Percentiles rank a stretch among this genome's conserved stretches.
phyloP scores from a whole-genome alignment of 2,888 invertebrate genomes.

The Lumbricus terrestris region DNA sequence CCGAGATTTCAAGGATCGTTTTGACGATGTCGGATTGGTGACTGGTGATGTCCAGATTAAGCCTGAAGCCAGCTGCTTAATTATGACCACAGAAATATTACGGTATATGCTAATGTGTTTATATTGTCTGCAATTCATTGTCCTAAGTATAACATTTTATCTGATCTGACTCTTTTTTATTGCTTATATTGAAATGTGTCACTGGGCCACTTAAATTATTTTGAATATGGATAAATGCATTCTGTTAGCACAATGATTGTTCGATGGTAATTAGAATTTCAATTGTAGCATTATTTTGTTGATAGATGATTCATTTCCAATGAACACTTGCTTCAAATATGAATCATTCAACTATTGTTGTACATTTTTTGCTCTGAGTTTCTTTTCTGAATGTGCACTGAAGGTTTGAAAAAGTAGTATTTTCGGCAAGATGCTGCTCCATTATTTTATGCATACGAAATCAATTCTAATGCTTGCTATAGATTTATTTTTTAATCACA shows the following conservation, averaged over 20 bases:
- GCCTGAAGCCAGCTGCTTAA: constrained; percentile 86
- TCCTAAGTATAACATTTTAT: neutral
- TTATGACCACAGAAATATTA: constrained; percentile 99
- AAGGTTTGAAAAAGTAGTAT: neutral
- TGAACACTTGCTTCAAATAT: no score
- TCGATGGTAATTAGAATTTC: neutral
- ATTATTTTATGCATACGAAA: neutral
- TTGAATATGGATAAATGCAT: neutral
- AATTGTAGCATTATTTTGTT: no score
- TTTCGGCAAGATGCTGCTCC: neutral
- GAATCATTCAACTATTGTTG: no score
- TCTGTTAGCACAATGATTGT: neutral
- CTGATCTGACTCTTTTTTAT: neutral
- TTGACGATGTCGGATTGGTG: constrained; percentile 62
- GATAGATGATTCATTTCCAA: no score
- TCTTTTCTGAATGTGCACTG: no score
- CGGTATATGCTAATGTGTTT: constrained; percentile 58
- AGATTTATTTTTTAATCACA: neutral
- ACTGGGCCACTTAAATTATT: neutral
- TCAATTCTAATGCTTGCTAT: neutral
- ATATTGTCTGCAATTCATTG: neutral
- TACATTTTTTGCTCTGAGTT: no score
- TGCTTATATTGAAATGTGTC: neutral
- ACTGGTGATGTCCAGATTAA: constrained; percentile 85
- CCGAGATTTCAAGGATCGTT: constrained; percentile 89